Evolutionary conservation across 2,113 vertebrate genomes (phyloP).

Genomic region (Peromyscus californicus): DNA sequence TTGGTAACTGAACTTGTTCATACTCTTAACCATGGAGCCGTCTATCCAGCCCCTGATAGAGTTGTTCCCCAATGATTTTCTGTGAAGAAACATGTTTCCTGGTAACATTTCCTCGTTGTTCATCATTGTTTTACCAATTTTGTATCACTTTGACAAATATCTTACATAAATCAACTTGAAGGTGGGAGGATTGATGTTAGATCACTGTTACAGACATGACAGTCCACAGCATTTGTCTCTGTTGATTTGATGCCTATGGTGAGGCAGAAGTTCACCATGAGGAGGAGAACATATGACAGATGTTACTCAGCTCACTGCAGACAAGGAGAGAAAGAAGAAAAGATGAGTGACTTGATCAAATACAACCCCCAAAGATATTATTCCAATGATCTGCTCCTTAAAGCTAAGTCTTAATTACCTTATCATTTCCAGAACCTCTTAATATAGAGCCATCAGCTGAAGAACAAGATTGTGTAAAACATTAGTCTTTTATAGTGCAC

Average conservation of each 20-base stretch:
- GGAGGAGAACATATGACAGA: neutral
- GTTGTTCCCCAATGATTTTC: slow-evolving; percentile 73
- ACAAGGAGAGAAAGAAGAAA: neutral
- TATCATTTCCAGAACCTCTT: neutral
- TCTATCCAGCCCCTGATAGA: neutral
- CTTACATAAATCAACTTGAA: neutral
- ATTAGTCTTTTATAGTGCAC: neutral
- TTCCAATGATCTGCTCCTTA: too few relatives aligned
- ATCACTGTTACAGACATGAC: too few relatives aligned
- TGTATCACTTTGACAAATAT: neutral
- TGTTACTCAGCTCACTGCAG: neutral
- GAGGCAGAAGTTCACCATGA: neutral
- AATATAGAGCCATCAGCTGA: neutral
- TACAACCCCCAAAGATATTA: neutral
- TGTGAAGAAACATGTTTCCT: slow-evolving; percentile 4
- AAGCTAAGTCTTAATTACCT: too few relatives aligned
- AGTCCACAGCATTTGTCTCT: neutral
- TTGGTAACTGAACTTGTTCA: neutral
- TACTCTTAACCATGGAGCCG: neutral
- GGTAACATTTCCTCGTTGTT: neutral
- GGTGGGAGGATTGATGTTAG: neutral
- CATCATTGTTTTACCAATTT: neutral
- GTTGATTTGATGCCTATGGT: neutral
- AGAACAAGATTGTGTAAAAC: neutral
- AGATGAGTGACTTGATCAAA: neutral